phyloP scores from a whole-genome alignment of 2,797 vertebrate genomes.

The Phrynocephalus vlangalii region DNA sequence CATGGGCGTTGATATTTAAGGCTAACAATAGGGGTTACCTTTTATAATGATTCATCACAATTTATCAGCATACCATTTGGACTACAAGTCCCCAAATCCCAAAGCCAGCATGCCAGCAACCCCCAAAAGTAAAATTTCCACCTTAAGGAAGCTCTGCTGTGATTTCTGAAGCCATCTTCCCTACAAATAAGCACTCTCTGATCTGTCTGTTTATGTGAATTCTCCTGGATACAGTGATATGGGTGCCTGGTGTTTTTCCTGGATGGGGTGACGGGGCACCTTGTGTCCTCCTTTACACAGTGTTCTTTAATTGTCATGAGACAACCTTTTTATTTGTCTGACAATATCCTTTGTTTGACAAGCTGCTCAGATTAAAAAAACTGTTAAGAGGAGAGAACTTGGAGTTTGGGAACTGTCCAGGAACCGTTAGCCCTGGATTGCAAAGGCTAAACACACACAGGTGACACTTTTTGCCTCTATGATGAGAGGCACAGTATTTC shows the following conservation, averaged over 20 bases:
- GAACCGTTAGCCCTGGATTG: too few species aligned
- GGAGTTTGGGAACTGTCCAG: too few species aligned
- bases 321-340: neutral
- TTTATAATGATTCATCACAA: neutral
- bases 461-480: neutral
- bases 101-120: neutral
- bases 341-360: too few species aligned
- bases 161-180: neutral
- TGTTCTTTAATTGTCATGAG: neutral
- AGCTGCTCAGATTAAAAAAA: neutral
- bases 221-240: too few species aligned
- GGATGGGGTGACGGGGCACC: neutral
- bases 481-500: neutral
- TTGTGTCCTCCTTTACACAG: neutral
- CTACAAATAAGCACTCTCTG: neutral
- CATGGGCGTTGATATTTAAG: neutral
- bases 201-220: neutral
- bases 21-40: neutral
- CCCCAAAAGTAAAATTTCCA: too few species aligned
- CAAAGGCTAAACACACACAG: too few species aligned
- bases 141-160: too few species aligned
- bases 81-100: too few species aligned
- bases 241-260: neutral
- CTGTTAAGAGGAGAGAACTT: neutral
- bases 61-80: too few species aligned